These are phyloP conservation scores for Ceyx melanurus DNA, from an alignment of 2,113 vertebrate species.

Conservation along the genomic window DNA sequence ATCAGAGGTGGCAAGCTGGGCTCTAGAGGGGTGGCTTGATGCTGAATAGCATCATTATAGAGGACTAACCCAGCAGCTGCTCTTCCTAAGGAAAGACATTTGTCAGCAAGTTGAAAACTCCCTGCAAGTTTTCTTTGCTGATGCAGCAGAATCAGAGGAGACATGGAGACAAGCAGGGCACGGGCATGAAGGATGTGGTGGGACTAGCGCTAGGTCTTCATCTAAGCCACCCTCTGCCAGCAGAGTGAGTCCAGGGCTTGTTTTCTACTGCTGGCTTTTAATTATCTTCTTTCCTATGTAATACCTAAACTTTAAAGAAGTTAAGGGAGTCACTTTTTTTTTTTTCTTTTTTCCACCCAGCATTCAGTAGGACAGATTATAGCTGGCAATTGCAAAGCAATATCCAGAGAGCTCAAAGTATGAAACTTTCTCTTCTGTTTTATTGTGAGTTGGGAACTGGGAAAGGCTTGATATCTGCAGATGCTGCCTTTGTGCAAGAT, in stretches of 20 bases:
- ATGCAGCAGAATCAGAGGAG: not conserved
- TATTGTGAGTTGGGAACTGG: not conserved
- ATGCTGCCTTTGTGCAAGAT: not conserved
- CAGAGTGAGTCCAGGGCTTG: not conserved
- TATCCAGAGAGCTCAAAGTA: not conserved
- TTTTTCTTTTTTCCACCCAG: not conserved
- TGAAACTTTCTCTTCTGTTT: not conserved
- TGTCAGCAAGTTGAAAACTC: not conserved
- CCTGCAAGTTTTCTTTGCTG: accelerated
- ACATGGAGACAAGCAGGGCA: not conserved
- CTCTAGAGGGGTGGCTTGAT: not conserved
- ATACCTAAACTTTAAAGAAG: not conserved
- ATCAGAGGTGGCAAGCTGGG: not conserved
- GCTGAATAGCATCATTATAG: not conserved
- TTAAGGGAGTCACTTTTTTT: too few species aligned
- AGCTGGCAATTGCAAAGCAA: not conserved
- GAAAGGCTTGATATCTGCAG: not conserved
- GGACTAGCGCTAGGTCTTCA: not conserved
- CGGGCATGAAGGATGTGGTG: accelerated
- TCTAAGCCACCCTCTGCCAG: not conserved
- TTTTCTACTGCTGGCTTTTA: not conserved
- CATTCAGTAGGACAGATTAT: not conserved
- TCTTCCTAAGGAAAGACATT: not conserved
- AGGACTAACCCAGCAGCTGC: not conserved
- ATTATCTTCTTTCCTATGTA: not conserved